Evolutionary conservation across 2,797 vertebrate genomes (phyloP), one percentile per base, ranked within the genome.

Genomic region (Benthosema pterotum): DNA sequence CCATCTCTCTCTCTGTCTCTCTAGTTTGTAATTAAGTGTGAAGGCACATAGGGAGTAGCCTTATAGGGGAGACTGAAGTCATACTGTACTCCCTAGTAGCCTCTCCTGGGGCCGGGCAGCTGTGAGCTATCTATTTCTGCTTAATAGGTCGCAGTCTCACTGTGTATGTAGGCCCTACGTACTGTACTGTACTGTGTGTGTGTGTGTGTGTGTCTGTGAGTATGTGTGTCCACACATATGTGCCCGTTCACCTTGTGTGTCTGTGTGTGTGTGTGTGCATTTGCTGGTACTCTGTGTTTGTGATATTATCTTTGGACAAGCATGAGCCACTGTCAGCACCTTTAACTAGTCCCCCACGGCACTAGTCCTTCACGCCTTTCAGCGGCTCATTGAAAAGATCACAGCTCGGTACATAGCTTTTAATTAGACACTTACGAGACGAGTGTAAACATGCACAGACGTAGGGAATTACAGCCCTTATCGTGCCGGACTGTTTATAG

Each of bases 271-370:
- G n/a, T n/a, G 43, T 51, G 13, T 62, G 19, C 17, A n/a, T 17
- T n/a, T 52, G 49, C n/a, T 14, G 1, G 18, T n/a, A 11, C 2
- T 2, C 16, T 22, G 32, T 43, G 16, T 11, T 54, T 51, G 63
- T 60, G 70, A 57, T 60, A 74, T 69, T 72, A 69, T 51, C 43
- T 79, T 79, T 72, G 69, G 72, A 84, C 54, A 60, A 74, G 60
- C 63, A 52, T 64, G 66, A 77, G 65, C 73, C 65, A 53, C 86
- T 83, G 74, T 86, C 87, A 83, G 73, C 78, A 78, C 76, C 81
- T 81, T 83, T 74, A 84, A 83, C 77, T 79, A 71, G 72, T 79
- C 71, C 64, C 64, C 77, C 59, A 73, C 46, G 56, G 16, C 69
- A 67, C 45, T 79, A 75, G 62, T 47, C 42, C 50, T 48, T 63